phyloP scores from a whole-genome alignment of 2,888 invertebrate genomes.

The Mongoloraphidia duomilia region DNA sequence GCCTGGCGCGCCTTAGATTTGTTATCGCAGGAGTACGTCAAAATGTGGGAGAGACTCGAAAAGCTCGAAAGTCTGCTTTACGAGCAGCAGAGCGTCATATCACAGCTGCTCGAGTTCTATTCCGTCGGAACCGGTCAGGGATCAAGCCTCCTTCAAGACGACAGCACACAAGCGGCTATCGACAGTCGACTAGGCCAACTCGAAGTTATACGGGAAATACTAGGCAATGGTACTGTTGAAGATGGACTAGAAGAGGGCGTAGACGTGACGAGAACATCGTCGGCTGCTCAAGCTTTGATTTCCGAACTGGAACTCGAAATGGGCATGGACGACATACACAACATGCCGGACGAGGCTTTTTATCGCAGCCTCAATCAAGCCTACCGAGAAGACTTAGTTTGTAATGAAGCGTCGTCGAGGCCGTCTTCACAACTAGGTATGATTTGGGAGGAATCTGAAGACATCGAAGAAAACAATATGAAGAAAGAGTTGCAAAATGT shows the following conservation, averaged over 20 bases:
- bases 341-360: slow-evolving; percentile 67
- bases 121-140: slow-evolving; percentile 35
- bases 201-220: slow-evolving; percentile 49
- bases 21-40: slow-evolving; percentile 80
- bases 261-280: slow-evolving; percentile 33
- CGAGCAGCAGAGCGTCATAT: slow-evolving; percentile 83
- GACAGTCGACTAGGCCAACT: slow-evolving; percentile 29
- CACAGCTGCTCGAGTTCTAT: slow-evolving; percentile 71
- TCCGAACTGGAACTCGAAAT: slow-evolving; percentile 26
- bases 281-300: slow-evolving; percentile 21
- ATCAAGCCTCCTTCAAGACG: slow-evolving; percentile 23
- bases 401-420: slow-evolving; percentile 40
- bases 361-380: slow-evolving; percentile 79
- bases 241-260: slow-evolving; percentile 53
- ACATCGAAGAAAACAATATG: slow-evolving; percentile 41
- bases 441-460: slow-evolving; percentile 79
- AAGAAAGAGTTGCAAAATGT: slow-evolving; percentile 15
- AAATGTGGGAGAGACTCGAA: slow-evolving; percentile 86
- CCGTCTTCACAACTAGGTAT: slow-evolving; percentile 64
- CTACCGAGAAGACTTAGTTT: slow-evolving; percentile 65
- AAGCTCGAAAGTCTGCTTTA: slow-evolving; percentile 73
- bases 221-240: slow-evolving; percentile 49
- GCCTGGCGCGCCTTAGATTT: slow-evolving; percentile 86
- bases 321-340: slow-evolving; percentile 41
- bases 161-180: slow-evolving; percentile 18